Base-by-base conservation (phyloP, 2,797 vertebrate genomes). In the Hyperoplus lanceolatus region DNA sequence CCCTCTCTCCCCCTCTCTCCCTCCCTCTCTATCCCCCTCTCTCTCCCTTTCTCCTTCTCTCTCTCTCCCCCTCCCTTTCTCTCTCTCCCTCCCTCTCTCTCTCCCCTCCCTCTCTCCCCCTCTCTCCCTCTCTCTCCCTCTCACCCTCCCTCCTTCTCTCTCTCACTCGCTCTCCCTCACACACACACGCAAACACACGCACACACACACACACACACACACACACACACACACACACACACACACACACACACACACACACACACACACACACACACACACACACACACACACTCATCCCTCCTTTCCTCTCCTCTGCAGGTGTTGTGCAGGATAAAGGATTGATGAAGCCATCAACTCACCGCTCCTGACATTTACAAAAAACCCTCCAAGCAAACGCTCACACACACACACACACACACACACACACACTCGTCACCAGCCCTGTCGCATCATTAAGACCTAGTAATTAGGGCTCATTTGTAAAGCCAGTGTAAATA, bases 251-350 rank as follows among this genome's bases (percentile, higher is more conserved):
- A 29, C 29, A 29, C 29, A 29, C 29, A 29, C 29, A 29, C 29
- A 29, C 29, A 29, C 29, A 29, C 29, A 29, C 29, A 29, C 29
- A 29, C 29, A 29, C 29, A 29, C 29, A 29, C 29, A 29, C 29
- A 29, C 29, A 29, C 29, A 29, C 29, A 29, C 29, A 29, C 29
- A 29, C 29, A 29, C 29, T 29, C 29, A 29, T 29, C 94, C 95
- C 95, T 95, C 95, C 94, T 93, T 93, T 87, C 29, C 57, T 73
- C 94, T 96, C 96, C 93, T 79, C 80, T 86, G 82, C 95, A 96
- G 95, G 93, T 96, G 94, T 95, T 96, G 85, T 87, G 88, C 75
- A 36, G 87, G 93, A 97, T 96, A 97, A 96, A 94, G 95, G 95
- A 95, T 91, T 93, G 93, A 96, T 95, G 95, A 95, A 95, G 93